A percentile compares a stretch with the other conserved stretches of the same genome.
Evolutionary conservation across 2,797 vertebrate genomes (phyloP).

Genomic region (Cynopterus sphinx): DNA sequence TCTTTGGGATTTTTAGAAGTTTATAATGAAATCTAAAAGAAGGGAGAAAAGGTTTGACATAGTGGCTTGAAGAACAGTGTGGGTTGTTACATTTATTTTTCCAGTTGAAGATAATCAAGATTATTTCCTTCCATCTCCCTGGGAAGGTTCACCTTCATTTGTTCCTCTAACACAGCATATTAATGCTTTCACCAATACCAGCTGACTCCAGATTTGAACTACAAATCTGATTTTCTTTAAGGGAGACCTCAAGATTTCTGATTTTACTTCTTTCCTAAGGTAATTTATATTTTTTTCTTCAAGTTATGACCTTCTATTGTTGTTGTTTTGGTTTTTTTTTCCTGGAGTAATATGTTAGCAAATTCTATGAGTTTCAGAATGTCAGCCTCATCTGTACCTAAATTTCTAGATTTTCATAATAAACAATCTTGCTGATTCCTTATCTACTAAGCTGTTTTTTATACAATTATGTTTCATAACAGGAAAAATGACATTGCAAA

Average conservation of each 20-base stretch:
- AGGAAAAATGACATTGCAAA: neutral
- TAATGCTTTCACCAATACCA: neutral
- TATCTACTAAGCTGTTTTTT: neutral
- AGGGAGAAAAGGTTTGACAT: neutral
- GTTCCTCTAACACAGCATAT: neutral
- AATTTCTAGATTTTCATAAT: neutral
- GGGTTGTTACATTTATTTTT: neutral
- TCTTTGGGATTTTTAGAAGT: neutral
- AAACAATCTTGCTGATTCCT: neutral
- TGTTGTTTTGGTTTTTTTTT: neutral
- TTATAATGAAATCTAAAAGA: neutral
- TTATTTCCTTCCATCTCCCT: neutral
- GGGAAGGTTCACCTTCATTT: neutral
- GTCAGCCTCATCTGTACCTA: neutral
- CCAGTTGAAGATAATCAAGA: neutral
- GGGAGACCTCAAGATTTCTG: neutral
- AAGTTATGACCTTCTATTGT: neutral
- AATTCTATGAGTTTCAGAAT: neutral
- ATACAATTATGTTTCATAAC: neutral
- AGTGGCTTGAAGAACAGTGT: neutral
- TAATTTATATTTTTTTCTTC: neutral
- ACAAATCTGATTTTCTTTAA: constrained; percentile 32
- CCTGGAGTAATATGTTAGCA: neutral
- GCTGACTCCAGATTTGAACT: neutral
- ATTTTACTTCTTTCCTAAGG: neutral